Base-by-base conservation (phyloP, 1,140 invertebrate genomes). In the Atopsyche davidsoni region DNA sequence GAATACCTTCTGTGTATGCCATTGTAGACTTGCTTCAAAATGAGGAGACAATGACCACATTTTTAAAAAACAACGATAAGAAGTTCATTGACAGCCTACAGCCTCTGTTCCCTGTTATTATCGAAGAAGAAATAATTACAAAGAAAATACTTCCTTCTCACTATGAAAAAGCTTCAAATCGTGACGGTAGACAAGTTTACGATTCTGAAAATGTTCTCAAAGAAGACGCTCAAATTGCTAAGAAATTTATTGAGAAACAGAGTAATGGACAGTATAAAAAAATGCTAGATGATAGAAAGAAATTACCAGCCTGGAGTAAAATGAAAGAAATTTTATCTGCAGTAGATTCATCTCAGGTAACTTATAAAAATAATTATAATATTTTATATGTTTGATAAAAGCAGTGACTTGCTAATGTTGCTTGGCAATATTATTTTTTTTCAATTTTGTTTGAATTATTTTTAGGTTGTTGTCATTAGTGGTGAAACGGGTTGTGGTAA, bases 401-500 rank as follows among this genome's bases (percentile, higher is more conserved):
- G 6, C n/a, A n/a, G n/a, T n/a, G 25, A 42, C 11, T 24, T 24
- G 3, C 25, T 7, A 41, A 4, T 41, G 39, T 4, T 16, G 10
- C 11, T 19, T 44, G 9, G 16, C 11, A 23, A 6, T 42, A 19
- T 9, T 17, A 40, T 13, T 23, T 22, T 25, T 46, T 46, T 40
- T 14, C 18, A 3, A 41, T 31, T 25, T 35, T 52, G 4, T 22
- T 38, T 41, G 3, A 22, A 3, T 36, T 24, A 31, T 40, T 34
- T 25, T 60, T 68, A 78, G 68, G 80, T 90, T 4, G 67, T 89
- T 32, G 76, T 92, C 7, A 85, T 92, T 46, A 86, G 86, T 58
- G 90, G 89, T 6, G 86, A 90, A 58, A 92, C 89, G 1, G 90
- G 90, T 11, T 92, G 88, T 62, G 91, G 90, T 13, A 93, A 93